Evolutionary conservation across 2,888 invertebrate species (phyloP), one percentile per base, ranked within the genome.

Genomic region (Hipparchia semele): DNA sequence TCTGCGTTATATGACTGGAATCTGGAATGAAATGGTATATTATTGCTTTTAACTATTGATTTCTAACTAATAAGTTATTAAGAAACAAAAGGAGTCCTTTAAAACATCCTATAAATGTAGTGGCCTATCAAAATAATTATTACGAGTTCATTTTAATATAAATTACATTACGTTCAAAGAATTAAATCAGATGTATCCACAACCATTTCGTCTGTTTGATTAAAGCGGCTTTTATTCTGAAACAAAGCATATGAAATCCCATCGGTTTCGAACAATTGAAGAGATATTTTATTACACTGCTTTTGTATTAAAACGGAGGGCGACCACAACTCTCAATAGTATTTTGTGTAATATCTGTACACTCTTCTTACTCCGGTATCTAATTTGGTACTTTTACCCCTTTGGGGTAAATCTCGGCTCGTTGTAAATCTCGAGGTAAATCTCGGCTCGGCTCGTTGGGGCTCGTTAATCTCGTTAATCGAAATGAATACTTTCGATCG

Each of bases 231-330:
- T 75, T 77, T 75, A 73, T 72, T 68, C 72, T 72, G 76, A 77
- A 39, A 79, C 77, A 77, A 77, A 78, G 77, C 78, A 77, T 77
- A 76, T 75, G 75, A 77, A 78, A 78, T 75, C 72, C 73, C 76
- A 74, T 78, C 72, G 59, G 78, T 70, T 75, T 73, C 70, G 68
- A 75, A 58, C 76, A 72, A 73, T 72, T 71, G 75, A 64, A 73
- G 69, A 74, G 73, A 76, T 77, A 74, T 76, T 76, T 76, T 75
- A 75, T 74, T 75, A 71, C 58, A 39, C 61, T 73, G 69, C 78
- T 75, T 75, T 75, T 74, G 73, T 78, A 72, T 69, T 70, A 61
- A 62, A 58, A 62, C 65, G 51, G 49, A 23, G 33, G 10, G 23
- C 61, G 69, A 71, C 72, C 74, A 56, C 74, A 74, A 62, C 61